phyloP scores from a whole-genome alignment of 2,888 invertebrate genomes.

The Netelia melanura region DNA sequence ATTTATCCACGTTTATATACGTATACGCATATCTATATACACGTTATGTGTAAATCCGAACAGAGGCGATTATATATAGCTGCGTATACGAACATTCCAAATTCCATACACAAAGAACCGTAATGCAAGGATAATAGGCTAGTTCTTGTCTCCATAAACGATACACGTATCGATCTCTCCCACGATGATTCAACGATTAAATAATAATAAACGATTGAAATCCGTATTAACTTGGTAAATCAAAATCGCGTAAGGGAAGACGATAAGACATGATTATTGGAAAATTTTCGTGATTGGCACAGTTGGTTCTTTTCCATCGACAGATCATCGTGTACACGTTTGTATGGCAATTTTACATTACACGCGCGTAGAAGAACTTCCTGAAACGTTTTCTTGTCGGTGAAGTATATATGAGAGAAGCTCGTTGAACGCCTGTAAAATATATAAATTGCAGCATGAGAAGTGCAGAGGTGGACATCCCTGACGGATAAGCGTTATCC shows the following conservation, averaged over 20 bases:
- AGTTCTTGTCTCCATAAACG: neutral
- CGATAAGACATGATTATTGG: no score
- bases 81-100: neutral
- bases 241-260: no score
- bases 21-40: neutral
- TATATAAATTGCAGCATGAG: constrained; percentile 58
- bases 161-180: neutral
- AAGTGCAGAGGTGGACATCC: constrained; percentile 63
- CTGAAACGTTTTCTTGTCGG: constrained; percentile 10
- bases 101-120: constrained; percentile 54
- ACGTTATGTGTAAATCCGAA: constrained; percentile 31
- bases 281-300: no score
- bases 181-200: neutral
- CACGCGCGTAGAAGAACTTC: neutral
- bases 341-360: no score
- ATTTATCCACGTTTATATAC: constrained; percentile 49
- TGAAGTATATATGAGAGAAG: neutral
- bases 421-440: constrained; percentile 42
- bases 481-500: constrained; percentile 72
- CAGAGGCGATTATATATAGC: constrained; percentile 6
- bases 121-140: constrained; percentile 49
- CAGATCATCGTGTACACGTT: no score
- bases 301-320: no score
- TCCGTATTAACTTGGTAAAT: no score
- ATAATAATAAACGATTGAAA: neutral